Evolutionary conservation across 1,140 invertebrate genomes (phyloP), one percentile per base, ranked within the genome.

Genomic region (Melipona quadrifasciata): DNA sequence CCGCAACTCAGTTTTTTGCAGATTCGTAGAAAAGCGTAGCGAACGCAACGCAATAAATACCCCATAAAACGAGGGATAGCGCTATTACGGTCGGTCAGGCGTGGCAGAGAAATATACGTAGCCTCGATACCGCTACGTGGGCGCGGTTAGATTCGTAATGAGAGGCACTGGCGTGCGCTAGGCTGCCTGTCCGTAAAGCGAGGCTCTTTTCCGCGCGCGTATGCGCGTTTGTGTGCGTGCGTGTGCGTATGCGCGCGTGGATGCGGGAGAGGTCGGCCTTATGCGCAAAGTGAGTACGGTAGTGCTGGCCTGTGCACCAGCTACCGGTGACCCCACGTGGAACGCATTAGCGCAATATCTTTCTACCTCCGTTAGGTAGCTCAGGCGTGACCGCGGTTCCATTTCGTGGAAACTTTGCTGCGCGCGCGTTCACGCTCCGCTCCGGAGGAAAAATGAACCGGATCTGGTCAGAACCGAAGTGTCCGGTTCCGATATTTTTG

Each of bases 101-200:
- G 80, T 91, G 85, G 81, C 75, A 74, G 53, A 83, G 79, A 78
- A 82, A 84, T 81, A 84, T 81, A 77, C 77, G 70, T 68, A 85
- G 84, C 74, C 83, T 67, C 84, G 86, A 88, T 90, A 86, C 88
- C 90, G 90, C 90, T 91, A 90, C 90, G 91, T 91, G 89, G 89
- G 90, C 91, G 90, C 89, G 91, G 89, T 87, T 86, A 90, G 92
- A 89, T 90, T 89, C 83, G 89, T 91, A 90, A 90, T 90, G 90
- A 91, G 89, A 84, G 78, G 82, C 87, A 87, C 89, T 86, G 83
- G 72, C 80, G 57, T 61, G 73, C 24, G 68, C 71, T 74, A 34
- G 53, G 47, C 24, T 78, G 34, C 55, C 21, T 82, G 64, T 78
- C 34, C 80, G 72, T 71, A 71, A n/a, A 57, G 57, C 68, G 10